Conservation (phyloP, 2,888 invertebrate species). For the Sminthurides aquaticus region DNA sequence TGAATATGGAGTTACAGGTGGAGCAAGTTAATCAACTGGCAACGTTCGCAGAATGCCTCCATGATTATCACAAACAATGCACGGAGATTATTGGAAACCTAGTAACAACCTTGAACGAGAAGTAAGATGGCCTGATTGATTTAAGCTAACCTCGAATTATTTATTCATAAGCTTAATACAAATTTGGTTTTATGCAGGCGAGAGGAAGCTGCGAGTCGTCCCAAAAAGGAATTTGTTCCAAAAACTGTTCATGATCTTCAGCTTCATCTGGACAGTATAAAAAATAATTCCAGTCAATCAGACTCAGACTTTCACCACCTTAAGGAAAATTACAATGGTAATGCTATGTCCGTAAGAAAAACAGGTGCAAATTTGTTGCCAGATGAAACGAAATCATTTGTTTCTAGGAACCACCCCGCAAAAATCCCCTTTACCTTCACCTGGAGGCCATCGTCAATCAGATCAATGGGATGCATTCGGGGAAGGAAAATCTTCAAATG, state of each 20-base stretch:
- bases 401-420: constrained; percentile 15
- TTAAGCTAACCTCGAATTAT: too few species aligned
- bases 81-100: constrained; percentile 80
- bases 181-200: constrained; percentile 54
- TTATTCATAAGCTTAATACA: too few species aligned
- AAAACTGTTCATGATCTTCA: constrained; percentile 81
- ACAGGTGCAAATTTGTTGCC: not conserved
- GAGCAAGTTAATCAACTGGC: constrained; percentile 97
- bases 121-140: constrained; percentile 56
- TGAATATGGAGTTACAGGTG: too few species aligned
- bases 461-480: constrained; percentile 17
- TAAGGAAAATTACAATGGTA: not conserved
- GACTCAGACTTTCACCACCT: not conserved
- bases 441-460: constrained; percentile 6
- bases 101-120: constrained; percentile 75
- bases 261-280: constrained; percentile 49
- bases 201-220: constrained; percentile 80
- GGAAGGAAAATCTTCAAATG: not conserved
- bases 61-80: constrained; percentile 96
- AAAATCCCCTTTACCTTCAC: constrained; percentile 13
- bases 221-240: constrained; percentile 82
- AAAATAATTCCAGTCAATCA: not conserved
- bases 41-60: constrained; percentile 87
- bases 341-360: too few species aligned
- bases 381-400: not conserved